These are phyloP conservation scores for Patagioenas fasciata DNA, from an alignment of 2,113 vertebrate genomes.

Conservation along the genomic window DNA sequence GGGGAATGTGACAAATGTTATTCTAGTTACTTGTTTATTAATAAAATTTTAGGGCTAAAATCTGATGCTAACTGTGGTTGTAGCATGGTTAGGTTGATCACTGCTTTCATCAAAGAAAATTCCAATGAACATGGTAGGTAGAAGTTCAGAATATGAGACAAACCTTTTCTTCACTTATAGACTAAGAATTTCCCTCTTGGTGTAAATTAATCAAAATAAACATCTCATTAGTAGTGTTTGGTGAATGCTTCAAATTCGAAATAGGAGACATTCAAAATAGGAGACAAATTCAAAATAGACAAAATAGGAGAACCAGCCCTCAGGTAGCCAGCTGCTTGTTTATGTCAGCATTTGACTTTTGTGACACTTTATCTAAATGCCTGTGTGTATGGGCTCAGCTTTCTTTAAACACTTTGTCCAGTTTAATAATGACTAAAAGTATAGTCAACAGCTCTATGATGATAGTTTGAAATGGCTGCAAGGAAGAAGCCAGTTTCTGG, in stretches of 20 bases:
- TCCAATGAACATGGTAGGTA: not conserved
- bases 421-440: constrained; percentile 17
- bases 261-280: too few species aligned
- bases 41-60: not conserved
- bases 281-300: too few species aligned
- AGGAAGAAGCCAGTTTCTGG: not conserved
- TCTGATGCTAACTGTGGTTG: not conserved
- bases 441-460: not conserved
- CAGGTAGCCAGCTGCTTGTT: not conserved
- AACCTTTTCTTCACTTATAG: not conserved
- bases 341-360: constrained; percentile 12
- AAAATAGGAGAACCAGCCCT: not conserved
- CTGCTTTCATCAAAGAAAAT: not conserved
- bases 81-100: not conserved
- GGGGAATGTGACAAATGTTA: not conserved
- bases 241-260: not conserved
- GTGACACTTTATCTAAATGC: not conserved
- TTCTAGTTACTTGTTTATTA: not conserved
- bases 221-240: not conserved
- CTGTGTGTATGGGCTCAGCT: not conserved
- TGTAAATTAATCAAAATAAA: not conserved
- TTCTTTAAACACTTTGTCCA: constrained; percentile 16
- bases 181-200: not conserved
- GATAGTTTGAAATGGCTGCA: constrained; percentile 15
- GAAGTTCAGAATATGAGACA: not conserved